These are phyloP conservation scores for Ellobium chinense DNA, from an alignment of 2,888 invertebrate species.

Conservation along the genomic window DNA sequence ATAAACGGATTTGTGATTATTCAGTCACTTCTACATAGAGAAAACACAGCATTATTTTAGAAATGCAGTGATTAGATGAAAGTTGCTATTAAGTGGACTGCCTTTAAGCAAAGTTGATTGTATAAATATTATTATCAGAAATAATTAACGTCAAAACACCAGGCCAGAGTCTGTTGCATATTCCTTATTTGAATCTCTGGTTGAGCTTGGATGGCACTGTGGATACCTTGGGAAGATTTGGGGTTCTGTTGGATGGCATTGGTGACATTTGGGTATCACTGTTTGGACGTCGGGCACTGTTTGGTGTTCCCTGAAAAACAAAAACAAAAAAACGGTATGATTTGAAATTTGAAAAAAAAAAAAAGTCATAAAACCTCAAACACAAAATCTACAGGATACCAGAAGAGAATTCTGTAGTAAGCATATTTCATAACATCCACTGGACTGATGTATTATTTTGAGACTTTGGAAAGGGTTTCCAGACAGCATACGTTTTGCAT, in stretches of 20 bases:
- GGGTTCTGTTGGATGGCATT: neutral
- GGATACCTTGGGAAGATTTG: constrained; percentile 3
- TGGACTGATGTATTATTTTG: neutral
- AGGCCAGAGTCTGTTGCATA: too few species aligned
- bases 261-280: constrained; percentile 2
- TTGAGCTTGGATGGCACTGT: constrained; percentile 7
- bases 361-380: neutral
- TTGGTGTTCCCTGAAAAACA: constrained; percentile 32
- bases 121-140: too few species aligned
- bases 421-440: neutral
- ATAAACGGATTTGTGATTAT: too few species aligned
- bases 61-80: too few species aligned
- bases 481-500: too few species aligned
- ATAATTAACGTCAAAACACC: too few species aligned
- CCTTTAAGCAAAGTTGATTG: too few species aligned
- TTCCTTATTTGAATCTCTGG: constrained; percentile 11
- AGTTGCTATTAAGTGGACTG: too few species aligned
- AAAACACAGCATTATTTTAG: too few species aligned
- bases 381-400: neutral
- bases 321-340: neutral
- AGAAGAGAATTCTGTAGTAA: neutral
- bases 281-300: neutral
- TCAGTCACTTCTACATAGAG: too few species aligned
- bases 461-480: neutral
- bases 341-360: neutral